Percentiles rank a stretch among this genome's conserved stretches.
phyloP scores from a whole-genome alignment of 2,797 vertebrate species.

The Pangasius larnaudii region DNA sequence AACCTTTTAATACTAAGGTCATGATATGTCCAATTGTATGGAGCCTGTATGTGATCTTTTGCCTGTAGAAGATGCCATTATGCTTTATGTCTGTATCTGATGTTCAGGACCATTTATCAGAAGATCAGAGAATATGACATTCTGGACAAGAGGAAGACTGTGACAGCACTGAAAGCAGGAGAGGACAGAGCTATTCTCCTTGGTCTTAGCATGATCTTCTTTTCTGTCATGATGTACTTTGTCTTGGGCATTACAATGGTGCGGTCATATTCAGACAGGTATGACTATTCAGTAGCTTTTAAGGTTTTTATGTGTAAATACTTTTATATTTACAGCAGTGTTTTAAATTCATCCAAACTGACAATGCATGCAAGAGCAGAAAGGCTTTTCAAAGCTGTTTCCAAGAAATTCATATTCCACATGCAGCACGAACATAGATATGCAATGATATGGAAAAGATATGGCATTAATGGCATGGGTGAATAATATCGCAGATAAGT shows the following conservation, averaged over 20 bases:
- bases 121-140: conserved; percentile 89
- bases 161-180: conserved; percentile 91
- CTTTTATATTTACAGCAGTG: neutral
- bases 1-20: neutral
- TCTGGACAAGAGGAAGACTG: conserved; percentile 94
- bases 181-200: conserved; percentile 93
- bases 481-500: neutral
- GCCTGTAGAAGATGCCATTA: neutral
- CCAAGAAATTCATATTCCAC: neutral
- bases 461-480: neutral
- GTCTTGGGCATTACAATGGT: conserved; percentile 91
- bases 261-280: conserved; percentile 92
- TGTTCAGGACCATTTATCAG: conserved; percentile 89
- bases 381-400: neutral
- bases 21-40: neutral
- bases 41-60: neutral
- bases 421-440: neutral
- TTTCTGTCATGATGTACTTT: conserved; percentile 94
- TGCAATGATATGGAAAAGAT: too few relatives aligned
- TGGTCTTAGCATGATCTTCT: conserved; percentile 90
- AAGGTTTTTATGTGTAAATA: conserved; percentile 22
- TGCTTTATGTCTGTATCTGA: conserved; percentile 1
- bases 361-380: neutral
- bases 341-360: neutral
- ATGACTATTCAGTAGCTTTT: conserved; percentile 35